Evolutionary conservation across 1,140 invertebrate species (phyloP).

Genomic region (Bombus balteatus): DNA sequence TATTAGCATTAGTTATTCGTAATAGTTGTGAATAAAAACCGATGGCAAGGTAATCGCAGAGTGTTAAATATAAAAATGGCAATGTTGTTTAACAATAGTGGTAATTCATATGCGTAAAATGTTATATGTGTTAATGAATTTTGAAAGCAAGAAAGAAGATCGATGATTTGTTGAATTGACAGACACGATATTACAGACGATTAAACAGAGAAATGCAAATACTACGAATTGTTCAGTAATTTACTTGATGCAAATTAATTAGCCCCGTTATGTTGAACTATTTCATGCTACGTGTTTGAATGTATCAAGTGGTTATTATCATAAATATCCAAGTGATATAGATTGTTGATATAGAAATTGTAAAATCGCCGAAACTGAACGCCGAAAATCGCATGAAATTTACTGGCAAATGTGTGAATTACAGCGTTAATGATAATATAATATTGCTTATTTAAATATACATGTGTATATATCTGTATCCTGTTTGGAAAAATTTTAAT

Average conservation of each 20-base stretch:
- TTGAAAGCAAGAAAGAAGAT: neutral
- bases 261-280: neutral
- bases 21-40: neutral
- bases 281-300: neutral
- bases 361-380: neutral
- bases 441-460: neutral
- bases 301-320: neutral
- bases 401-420: neutral
- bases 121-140: neutral
- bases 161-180: neutral
- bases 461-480: too few species aligned
- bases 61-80: neutral
- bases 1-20: constrained; percentile 10
- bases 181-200: neutral
- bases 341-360: neutral
- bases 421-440: neutral
- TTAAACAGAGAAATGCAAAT: neutral
- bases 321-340: neutral
- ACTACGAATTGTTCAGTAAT: neutral
- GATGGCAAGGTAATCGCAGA: neutral
- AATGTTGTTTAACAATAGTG: neutral
- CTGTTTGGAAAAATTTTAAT: neutral
- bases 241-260: neutral
- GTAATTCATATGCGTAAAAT: neutral
- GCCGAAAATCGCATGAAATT: neutral